A percentile compares a stretch with the other conserved stretches of the same genome.
Conservation (phyloP, 2,888 invertebrate genomes). For the Hoplodrina blanda region DNA sequence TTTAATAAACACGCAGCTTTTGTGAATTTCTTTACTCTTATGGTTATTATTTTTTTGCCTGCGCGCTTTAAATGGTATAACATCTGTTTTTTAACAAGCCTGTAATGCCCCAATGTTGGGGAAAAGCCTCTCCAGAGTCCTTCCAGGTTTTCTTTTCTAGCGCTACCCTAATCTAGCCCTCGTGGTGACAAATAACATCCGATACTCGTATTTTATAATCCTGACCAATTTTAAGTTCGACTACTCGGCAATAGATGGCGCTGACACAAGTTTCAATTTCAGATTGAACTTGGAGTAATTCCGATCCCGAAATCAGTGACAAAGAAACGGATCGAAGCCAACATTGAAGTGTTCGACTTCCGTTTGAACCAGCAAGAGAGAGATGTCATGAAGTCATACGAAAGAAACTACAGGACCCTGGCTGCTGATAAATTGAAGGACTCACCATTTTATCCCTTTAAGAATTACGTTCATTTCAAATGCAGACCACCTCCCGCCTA, state of each 20-base stretch:
- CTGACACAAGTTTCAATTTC: slow-evolving; percentile 40
- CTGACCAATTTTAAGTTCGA: neutral
- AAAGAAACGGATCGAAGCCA: slow-evolving; percentile 73
- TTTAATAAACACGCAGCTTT: too few relatives aligned
- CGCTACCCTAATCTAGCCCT: too few relatives aligned
- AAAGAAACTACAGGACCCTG: slow-evolving; percentile 75
- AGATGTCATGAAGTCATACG: slow-evolving; percentile 69
- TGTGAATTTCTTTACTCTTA: too few relatives aligned
- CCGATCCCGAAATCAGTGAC: slow-evolving; percentile 82
- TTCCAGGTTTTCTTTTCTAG: too few relatives aligned
- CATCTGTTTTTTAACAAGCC: too few relatives aligned
- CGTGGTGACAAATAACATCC: too few relatives aligned
- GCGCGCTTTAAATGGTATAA: too few relatives aligned
- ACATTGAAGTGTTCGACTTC: slow-evolving; percentile 82
- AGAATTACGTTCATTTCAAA: neutral
- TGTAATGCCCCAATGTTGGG: too few relatives aligned
- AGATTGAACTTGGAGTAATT: slow-evolving; percentile 81
- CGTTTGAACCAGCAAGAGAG: slow-evolving; percentile 72
- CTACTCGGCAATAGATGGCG: slow-evolving; percentile 28
- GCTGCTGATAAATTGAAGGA: slow-evolving; percentile 68
- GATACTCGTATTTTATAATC: too few relatives aligned
- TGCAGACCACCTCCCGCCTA: neutral
- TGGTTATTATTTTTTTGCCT: too few relatives aligned
- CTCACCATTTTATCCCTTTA: slow-evolving; percentile 76
- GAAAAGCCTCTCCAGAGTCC: too few relatives aligned